phyloP scores from a whole-genome alignment of 1,140 invertebrate species.

The Drosophila watanabei region DNA sequence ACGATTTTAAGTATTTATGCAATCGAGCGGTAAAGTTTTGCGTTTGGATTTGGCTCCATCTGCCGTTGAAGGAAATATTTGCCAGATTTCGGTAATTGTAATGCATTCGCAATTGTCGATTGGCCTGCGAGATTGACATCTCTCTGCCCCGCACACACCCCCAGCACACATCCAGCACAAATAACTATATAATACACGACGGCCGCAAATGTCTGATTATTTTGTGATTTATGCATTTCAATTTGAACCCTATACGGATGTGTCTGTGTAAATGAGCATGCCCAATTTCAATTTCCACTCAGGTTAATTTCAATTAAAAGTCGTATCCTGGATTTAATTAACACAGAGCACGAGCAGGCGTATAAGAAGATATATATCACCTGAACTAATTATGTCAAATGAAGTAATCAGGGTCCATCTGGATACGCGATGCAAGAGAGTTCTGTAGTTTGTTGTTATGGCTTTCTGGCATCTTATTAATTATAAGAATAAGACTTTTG shows the following conservation, averaged over 20 bases:
- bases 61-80: slow-evolving; percentile 67
- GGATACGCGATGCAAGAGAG: neutral
- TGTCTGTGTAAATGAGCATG: slow-evolving; percentile 58
- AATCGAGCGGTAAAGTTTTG: slow-evolving; percentile 50
- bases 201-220: slow-evolving; percentile 70
- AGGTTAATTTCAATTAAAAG: slow-evolving; percentile 80
- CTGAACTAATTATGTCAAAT: slow-evolving; percentile 26
- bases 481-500: neutral
- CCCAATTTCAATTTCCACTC: slow-evolving; percentile 50
- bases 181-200: slow-evolving; percentile 16
- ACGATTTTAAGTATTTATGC: slow-evolving; percentile 78
- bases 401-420: slow-evolving; percentile 6
- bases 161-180: neutral
- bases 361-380: slow-evolving; percentile 9
- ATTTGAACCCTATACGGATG: slow-evolving; percentile 65
- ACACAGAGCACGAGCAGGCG: slow-evolving; percentile 25
- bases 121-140: slow-evolving; percentile 79
- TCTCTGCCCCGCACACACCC: neutral
- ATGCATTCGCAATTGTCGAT: slow-evolving; percentile 74
- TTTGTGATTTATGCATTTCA: slow-evolving; percentile 79
- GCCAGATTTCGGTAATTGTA: slow-evolving; percentile 74
- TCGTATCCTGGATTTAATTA: slow-evolving; percentile 64
- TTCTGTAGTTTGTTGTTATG: neutral
- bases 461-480: neutral
- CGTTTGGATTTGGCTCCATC: slow-evolving; percentile 34